A percentile compares a stretch with the other conserved stretches of the same genome.
Evolutionary conservation across 2,797 vertebrate species (phyloP).

Genomic region (Gymnodraco acuticeps): DNA sequence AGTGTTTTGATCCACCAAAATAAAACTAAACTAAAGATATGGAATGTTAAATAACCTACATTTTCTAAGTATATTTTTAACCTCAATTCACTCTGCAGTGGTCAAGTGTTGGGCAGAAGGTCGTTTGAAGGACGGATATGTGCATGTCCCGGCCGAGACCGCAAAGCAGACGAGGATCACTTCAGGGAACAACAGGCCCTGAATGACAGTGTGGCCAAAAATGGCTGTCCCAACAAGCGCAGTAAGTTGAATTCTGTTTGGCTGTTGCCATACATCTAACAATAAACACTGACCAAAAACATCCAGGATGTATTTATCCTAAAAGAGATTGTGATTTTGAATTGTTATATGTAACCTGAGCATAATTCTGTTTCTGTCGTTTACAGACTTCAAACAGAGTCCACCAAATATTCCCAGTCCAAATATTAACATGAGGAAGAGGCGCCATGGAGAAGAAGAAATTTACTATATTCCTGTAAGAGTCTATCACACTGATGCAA

Average conservation of each 20-base stretch:
- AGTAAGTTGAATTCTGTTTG: slow-evolving; percentile 84
- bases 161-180: slow-evolving; percentile 97
- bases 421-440: slow-evolving; percentile 89
- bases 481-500: neutral
- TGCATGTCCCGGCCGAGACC: slow-evolving; percentile 95
- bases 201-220: slow-evolving; percentile 91
- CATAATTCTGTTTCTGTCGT: slow-evolving; percentile 31
- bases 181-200: slow-evolving; percentile 95
- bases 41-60: neutral
- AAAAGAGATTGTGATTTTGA: neutral
- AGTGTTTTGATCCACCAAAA: neutral
- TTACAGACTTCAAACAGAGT: slow-evolving; percentile 95
- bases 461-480: slow-evolving; percentile 96
- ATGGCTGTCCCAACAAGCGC: slow-evolving; percentile 90
- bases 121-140: slow-evolving; percentile 98
- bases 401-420: slow-evolving; percentile 89
- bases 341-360: slow-evolving; percentile 6
- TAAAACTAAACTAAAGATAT: neutral
- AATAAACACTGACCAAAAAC: too few relatives aligned
- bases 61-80: slow-evolving; percentile 1
- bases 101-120: slow-evolving; percentile 95
- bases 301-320: too few relatives aligned
- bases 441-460: slow-evolving; percentile 95
- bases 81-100: slow-evolving; percentile 77
- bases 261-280: too few relatives aligned